These are phyloP conservation scores for Spodoptera picta DNA, from an alignment of 2,888 invertebrate genomes.

Conservation along the genomic window DNA sequence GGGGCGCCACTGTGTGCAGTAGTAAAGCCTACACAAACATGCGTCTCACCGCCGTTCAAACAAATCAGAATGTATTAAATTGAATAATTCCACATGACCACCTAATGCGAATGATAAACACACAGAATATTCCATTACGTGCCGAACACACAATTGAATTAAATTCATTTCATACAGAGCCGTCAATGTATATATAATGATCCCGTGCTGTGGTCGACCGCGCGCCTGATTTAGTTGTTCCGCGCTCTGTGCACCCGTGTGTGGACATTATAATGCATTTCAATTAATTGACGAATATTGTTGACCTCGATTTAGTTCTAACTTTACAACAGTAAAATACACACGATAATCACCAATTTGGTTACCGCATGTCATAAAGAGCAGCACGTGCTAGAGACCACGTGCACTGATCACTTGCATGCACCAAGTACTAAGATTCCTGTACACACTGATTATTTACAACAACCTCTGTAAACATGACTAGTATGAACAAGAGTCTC, in stretches of 20 bases:
- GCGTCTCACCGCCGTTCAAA: slow-evolving; percentile 10
- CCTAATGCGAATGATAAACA: slow-evolving; percentile 20
- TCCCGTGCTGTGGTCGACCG: slow-evolving; percentile 40
- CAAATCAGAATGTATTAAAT: slow-evolving; percentile 19
- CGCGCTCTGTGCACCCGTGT: background rate
- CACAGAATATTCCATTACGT: slow-evolving; percentile 34
- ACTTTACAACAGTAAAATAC: too few relatives aligned
- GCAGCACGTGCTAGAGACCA: too few relatives aligned
- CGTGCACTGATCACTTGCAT: too few relatives aligned
- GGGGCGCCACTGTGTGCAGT: slow-evolving; percentile 1
- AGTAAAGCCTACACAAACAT: slow-evolving; percentile 7
- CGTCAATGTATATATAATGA: slow-evolving; percentile 32
- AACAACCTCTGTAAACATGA: slow-evolving; percentile 5
- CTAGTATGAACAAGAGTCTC: slow-evolving; percentile 17
- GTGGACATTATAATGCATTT: slow-evolving; percentile 11
- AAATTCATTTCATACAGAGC: slow-evolving; percentile 30
- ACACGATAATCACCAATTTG: too few relatives aligned
- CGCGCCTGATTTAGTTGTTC: slow-evolving; percentile 31
- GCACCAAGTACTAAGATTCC: too few relatives aligned
- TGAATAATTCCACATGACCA: slow-evolving; percentile 17
- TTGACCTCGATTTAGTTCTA: too few relatives aligned
- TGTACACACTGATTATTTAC: too few relatives aligned
- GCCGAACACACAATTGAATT: slow-evolving; percentile 30
- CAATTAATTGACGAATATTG: slow-evolving; percentile 1
- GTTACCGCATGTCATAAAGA: too few relatives aligned